Percentiles rank a stretch among this genome's conserved stretches.
phyloP scores from a whole-genome alignment of 2,113 vertebrate genomes.

The Mungos mungo region DNA sequence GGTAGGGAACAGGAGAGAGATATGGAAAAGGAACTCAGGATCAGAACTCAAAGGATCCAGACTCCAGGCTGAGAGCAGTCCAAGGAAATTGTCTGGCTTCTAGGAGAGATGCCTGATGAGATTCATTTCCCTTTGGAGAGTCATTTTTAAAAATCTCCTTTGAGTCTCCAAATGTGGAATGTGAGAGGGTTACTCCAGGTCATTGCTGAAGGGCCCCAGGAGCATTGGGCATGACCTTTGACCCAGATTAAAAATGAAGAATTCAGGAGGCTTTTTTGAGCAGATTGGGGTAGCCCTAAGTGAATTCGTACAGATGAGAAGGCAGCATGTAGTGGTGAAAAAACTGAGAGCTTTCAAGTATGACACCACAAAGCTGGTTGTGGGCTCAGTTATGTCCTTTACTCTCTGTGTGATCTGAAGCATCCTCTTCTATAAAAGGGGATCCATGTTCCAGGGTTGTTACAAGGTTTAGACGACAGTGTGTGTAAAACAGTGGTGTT shows the following conservation, averaged over 20 bases:
- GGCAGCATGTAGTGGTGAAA: neutral
- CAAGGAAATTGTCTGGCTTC: neutral
- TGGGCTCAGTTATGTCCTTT: neutral
- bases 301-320: neutral
- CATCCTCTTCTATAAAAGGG: neutral
- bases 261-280: neutral
- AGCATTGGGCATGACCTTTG: neutral
- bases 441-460: neutral
- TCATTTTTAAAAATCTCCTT: neutral
- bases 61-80: neutral
- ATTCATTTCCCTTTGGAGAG: neutral
- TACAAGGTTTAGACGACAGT: neutral
- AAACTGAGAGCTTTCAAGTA: neutral
- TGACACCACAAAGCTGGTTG: neutral
- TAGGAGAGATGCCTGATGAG: neutral
- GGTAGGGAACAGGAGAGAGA: neutral
- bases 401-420: neutral
- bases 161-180: neutral
- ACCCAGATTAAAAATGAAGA: neutral
- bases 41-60: neutral
- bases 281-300: neutral
- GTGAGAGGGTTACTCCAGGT: neutral
- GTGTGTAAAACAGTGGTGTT: neutral
- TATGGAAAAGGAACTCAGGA: neutral
- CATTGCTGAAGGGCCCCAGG: neutral